Evolutionary conservation across 2,113 vertebrate species (phyloP).

Genomic region (Nibea albiflora): DNA sequence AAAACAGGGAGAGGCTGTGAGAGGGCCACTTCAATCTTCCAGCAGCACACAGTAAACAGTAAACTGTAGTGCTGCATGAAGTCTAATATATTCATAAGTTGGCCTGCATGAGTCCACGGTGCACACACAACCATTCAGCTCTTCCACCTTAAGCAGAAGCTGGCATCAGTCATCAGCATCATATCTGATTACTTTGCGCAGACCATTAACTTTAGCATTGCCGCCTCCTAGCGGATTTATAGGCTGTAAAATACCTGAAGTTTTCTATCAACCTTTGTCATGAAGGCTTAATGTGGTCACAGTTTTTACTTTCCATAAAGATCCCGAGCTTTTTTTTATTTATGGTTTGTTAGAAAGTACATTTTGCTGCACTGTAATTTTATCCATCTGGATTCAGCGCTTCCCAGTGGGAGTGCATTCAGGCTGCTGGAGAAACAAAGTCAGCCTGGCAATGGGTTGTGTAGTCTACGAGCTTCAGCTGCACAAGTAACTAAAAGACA

Average conservation of each 20-base stretch:
- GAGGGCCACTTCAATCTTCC: too few species aligned
- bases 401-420: background rate
- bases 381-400: conserved; percentile 10
- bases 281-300: background rate
- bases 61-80: background rate
- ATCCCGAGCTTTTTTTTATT: conserved; percentile 1
- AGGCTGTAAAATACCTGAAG: background rate
- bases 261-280: background rate
- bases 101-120: background rate
- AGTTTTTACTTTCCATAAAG: conserved; percentile 20
- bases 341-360: too few species aligned
- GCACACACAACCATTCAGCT: background rate
- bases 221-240: conserved; percentile 61
- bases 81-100: background rate
- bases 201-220: conserved; percentile 45
- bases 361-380: conserved; percentile 5
- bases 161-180: conserved; percentile 45
- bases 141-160: conserved; percentile 6
- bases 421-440: conserved; percentile 11
- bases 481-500: conserved; percentile 6
- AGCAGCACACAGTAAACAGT: background rate
- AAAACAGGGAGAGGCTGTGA: background rate
- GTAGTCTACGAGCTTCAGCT: conserved; percentile 11
- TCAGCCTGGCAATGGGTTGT: conserved; percentile 24
- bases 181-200: conserved; percentile 54